phyloP scores from a whole-genome alignment of 2,888 invertebrate genomes.

The Hemithea aestivaria region DNA sequence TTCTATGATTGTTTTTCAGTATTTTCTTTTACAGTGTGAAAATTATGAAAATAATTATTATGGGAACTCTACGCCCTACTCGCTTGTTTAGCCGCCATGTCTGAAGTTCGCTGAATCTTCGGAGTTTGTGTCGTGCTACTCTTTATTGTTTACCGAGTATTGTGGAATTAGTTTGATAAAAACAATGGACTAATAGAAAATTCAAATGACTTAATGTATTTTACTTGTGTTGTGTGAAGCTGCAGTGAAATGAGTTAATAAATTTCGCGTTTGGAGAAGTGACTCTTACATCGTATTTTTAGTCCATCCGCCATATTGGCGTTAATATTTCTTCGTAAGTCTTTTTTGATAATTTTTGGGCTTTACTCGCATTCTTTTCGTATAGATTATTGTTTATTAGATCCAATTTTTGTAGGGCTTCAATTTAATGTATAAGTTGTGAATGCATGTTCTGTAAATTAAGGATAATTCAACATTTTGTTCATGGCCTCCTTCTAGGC shows the following conservation, averaged over 20 bases:
- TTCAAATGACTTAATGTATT: conserved; percentile 58
- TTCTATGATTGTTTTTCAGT: conserved; percentile 58
- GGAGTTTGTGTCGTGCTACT: conserved; percentile 78
- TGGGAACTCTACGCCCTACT: conserved; percentile 62
- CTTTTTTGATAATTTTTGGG: conserved; percentile 71
- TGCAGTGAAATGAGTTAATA: conserved; percentile 62
- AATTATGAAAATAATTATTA: conserved; percentile 47
- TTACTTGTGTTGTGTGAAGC: conserved; percentile 66
- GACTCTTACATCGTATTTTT: conserved; percentile 77
- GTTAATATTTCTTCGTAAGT: conserved; percentile 80
- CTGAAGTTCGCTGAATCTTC: conserved; percentile 75
- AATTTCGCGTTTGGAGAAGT: conserved; percentile 67
- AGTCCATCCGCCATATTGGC: conserved; percentile 85
- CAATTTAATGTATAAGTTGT: conserved; percentile 47
- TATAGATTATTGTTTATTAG: conserved; percentile 56
- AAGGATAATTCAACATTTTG: conserved; percentile 51
- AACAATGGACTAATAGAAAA: conserved; percentile 58
- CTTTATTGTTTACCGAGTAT: conserved; percentile 68
- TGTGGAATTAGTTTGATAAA: conserved; percentile 60
- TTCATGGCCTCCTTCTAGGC: conserved; percentile 66
- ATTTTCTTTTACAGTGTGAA: conserved; percentile 67
- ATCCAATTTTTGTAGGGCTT: conserved; percentile 74
- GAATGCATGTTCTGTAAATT: conserved; percentile 54
- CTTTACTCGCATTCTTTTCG: conserved; percentile 57
- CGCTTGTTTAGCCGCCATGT: conserved; percentile 77